Conservation (phyloP, 1,140 invertebrate genomes). For the Calephelis virginiensis region DNA sequence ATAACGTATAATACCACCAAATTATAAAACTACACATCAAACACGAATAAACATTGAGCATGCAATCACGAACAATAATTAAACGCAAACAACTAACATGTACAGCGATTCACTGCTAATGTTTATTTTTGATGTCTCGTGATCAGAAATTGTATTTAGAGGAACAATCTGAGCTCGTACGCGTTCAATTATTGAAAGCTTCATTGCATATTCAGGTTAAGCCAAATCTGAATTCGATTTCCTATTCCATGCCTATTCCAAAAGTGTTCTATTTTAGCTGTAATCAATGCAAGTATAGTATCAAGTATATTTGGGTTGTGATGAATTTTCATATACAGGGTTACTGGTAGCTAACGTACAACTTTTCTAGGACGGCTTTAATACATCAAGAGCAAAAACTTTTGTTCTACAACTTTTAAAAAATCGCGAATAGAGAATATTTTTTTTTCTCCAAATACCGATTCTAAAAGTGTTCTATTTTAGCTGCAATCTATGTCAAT, state of each 20-base stretch:
- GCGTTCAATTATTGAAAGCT: constrained; percentile 11
- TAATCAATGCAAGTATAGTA: too few species aligned
- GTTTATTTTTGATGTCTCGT: constrained; percentile 53
- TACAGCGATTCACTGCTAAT: constrained; percentile 46
- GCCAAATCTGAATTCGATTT: neutral
- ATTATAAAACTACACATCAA: constrained; percentile 14
- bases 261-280: neutral
- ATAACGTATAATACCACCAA: constrained; percentile 2
- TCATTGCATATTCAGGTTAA: constrained; percentile 7
- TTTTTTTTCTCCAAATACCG: too few species aligned
- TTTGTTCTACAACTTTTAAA: too few species aligned
- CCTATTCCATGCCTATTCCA: neutral
- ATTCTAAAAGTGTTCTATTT: too few species aligned
- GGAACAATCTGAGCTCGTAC: constrained; percentile 5
- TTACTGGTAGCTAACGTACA: too few species aligned
- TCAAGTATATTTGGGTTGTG: too few species aligned
- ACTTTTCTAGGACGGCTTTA: too few species aligned
- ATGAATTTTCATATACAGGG: too few species aligned
- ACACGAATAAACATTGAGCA: constrained; percentile 2
- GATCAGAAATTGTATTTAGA: constrained; percentile 29
- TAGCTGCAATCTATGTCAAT: too few species aligned
- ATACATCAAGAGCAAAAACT: too few species aligned
- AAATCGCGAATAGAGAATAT: too few species aligned
- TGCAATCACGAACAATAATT: constrained; percentile 60
- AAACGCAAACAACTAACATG: constrained; percentile 60